Base-by-base conservation (phyloP, 2,888 invertebrate genomes). In the Serripes groenlandicus region DNA sequence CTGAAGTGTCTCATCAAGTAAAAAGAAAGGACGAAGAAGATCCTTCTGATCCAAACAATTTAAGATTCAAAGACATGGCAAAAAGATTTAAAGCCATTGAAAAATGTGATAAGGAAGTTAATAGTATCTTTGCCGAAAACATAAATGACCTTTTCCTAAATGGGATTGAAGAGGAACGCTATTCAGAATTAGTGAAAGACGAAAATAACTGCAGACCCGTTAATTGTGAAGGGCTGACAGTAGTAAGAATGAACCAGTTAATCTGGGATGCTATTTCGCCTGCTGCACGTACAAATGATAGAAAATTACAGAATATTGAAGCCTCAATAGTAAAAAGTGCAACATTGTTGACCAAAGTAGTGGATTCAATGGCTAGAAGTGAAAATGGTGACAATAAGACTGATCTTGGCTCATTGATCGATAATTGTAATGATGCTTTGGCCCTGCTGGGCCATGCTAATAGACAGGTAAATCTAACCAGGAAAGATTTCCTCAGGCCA, bases 361-460 rank as follows among this genome's bases (percentile, higher is more conserved):
- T n/a, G n/a, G n/a, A 18, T n/a, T 49, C 15, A 35, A 26, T 26
- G 49, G 21, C 28, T 11, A 60, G 11, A 60, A 60, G 9, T 26
- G 60, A 60, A 60, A 60, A 60, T 28, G 60, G 60, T 7, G 28
- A n/a, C n/a, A n/a, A n/a, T n/a, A n/a, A n/a, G n/a, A n/a, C n/a
- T n/a, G n/a, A n/a, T n/a, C n/a, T n/a, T n/a, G n/a, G n/a, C n/a
- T n/a, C n/a, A n/a, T n/a, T n/a, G n/a, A n/a, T n/a, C n/a, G n/a
- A n/a, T n/a, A n/a, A n/a, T n/a, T n/a, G n/a, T n/a, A 26, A 69
- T 15, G 69, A 69, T n/a, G 42, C 69, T 30, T 4, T 69, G 9
- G 69, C 69, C 49, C 49, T 69, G 5, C 21, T 69, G 49, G 69
- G 69, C 34, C 72, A 72, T 21, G 58, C 72, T 23, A 56, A 72